Conservation (phyloP, 1,140 invertebrate genomes). For the Drosophila pandora region DNA sequence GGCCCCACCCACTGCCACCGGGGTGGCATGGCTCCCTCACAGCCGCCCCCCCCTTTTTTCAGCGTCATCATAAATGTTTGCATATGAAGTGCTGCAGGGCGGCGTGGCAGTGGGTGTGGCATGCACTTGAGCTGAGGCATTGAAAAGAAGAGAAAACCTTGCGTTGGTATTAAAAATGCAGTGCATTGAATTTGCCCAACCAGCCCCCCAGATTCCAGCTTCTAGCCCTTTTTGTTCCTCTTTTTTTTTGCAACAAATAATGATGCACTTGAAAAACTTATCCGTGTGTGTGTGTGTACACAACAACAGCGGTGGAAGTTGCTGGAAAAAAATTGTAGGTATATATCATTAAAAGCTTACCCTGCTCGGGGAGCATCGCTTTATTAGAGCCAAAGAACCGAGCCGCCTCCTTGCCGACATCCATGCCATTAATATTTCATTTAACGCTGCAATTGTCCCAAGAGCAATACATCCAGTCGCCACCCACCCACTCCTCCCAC, state of each 20-base stretch:
- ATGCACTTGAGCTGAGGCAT: slow-evolving; percentile 77
- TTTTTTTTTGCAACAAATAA: slow-evolving; percentile 79
- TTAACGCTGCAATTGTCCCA: slow-evolving; percentile 81
- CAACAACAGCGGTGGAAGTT: slow-evolving; percentile 55
- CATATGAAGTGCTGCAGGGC: slow-evolving; percentile 69
- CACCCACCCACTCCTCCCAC: background rate
- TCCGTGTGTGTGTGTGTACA: slow-evolving; percentile 45
- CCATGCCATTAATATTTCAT: slow-evolving; percentile 79
- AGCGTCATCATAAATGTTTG: slow-evolving; percentile 75
- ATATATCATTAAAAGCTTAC: slow-evolving; percentile 66
- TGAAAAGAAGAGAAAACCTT: slow-evolving; percentile 69
- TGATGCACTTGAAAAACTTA: slow-evolving; percentile 79
- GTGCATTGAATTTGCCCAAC: slow-evolving; percentile 76
- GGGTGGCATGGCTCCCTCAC: slow-evolving; percentile 2
- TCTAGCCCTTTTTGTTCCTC: slow-evolving; percentile 2
- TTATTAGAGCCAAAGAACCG: slow-evolving; percentile 57
- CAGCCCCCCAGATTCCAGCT: background rate
- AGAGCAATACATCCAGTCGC: slow-evolving; percentile 45
- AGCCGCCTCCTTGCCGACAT: slow-evolving; percentile 56
- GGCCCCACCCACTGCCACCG: slow-evolving; percentile 14
- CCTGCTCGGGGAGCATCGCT: slow-evolving; percentile 29
- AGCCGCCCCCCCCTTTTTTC: slow-evolving; percentile 7
- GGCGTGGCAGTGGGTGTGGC: slow-evolving; percentile 50
- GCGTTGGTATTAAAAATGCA: slow-evolving; percentile 80
- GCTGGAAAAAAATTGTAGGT: slow-evolving; percentile 18